Conservation (phyloP, 2,888 invertebrate genomes). For the Cantharis flavilabris region DNA sequence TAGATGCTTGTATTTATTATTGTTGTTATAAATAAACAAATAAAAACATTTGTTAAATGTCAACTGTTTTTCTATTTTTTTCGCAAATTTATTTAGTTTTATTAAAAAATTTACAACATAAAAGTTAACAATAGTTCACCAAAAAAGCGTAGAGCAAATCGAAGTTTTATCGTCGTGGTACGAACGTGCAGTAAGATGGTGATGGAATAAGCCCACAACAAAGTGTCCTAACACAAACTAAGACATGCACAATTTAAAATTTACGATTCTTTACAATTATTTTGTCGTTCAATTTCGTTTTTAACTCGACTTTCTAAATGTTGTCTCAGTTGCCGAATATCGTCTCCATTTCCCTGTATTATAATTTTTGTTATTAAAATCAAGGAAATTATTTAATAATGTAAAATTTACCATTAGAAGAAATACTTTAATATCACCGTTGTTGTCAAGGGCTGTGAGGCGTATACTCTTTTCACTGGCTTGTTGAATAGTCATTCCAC, state of each 20-base stretch:
- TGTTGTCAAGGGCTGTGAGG: constrained; percentile 84
- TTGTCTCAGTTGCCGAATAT: constrained; percentile 67
- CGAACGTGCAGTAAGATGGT: neutral
- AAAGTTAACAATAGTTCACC: constrained; percentile 17
- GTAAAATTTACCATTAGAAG: constrained; percentile 71
- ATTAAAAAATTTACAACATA: constrained; percentile 25
- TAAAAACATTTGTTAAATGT: neutral
- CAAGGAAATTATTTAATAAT: neutral
- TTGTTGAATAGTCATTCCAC: constrained; percentile 88
- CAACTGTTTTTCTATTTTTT: neutral
- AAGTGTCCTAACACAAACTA: neutral
- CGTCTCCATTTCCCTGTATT: constrained; percentile 68
- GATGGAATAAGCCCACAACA: neutral
- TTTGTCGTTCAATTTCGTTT: constrained; percentile 49
- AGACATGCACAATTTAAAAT: constrained; percentile 40
- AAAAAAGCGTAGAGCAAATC: neutral
- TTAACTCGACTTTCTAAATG: constrained; percentile 66
- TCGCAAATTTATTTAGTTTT: neutral
- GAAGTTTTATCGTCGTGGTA: neutral
- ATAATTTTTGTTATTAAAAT: neutral
- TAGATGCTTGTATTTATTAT: neutral
- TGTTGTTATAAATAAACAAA: neutral
- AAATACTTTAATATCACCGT: constrained; percentile 83
- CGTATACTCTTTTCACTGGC: constrained; percentile 86
- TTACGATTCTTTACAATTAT: constrained; percentile 32